Evolutionary conservation across 92 coral and sea anemone species (phyloP), one percentile per base, ranked within the genome.

Genomic region (Virgularia gustaviana): DNA sequence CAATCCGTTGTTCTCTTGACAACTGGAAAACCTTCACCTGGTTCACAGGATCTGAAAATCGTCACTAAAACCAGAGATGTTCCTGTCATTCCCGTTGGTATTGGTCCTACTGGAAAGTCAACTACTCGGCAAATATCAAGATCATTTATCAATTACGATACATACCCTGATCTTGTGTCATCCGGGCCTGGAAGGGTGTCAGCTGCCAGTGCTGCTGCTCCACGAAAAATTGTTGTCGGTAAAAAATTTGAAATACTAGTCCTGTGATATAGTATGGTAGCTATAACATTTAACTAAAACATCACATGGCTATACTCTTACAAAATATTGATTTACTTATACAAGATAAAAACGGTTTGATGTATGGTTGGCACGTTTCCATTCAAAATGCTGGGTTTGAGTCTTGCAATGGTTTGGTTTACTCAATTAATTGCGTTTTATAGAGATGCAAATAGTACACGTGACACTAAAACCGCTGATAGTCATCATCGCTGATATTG

Each of bases 171-270:
- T 15, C 61, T 68, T 30, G 38, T 32, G 6, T 15, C 61, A 16
- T 49, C 75, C 9, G 75, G 75, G 13, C 61, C 60, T 9, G 18
- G 47, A 49, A 54, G 33, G 19, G 23, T 49, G 19, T 37, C 75
- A n/a, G 24, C 16, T 1, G 11, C 11, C 22, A 15, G 25, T 18
- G 23, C 25, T 29, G 43, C 16, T 47, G 24, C 27, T 30, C 60
- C 44, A 33, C 0, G 55, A 4, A 15, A n/a, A 0, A 13, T 31
- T 2, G 31, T 22, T 68, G 30, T 25, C 19, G 47, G 31, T 44
- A 49, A 19, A 5, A 31, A 34, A 28, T n/a, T n/a, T n/a, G n/a
- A n/a, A n/a, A n/a, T n/a, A n/a, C n/a, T n/a, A n/a, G n/a, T n/a
- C n/a, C n/a, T n/a, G n/a, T n/a, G n/a, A n/a, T n/a, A n/a, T n/a